Conservation (phyloP, 92 coral and sea anemone genomes). For the Virgularia gustaviana region DNA sequence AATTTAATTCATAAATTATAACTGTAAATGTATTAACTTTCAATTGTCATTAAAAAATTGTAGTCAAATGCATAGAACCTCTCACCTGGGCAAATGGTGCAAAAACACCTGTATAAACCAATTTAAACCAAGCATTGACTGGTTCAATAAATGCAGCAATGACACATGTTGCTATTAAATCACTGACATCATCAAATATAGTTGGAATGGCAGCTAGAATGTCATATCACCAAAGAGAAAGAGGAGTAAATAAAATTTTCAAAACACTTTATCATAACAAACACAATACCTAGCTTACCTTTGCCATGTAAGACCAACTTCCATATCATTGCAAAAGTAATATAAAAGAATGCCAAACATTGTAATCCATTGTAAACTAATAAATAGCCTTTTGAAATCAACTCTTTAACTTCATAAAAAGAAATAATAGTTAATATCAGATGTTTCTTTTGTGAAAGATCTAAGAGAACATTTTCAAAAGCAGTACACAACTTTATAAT, state of each 20-base stretch:
- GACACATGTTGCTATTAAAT: constrained; percentile 87
- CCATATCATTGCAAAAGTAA: constrained; percentile 29
- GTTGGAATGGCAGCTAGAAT: constrained; percentile 62
- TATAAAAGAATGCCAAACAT: constrained; percentile 51
- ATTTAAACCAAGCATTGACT: constrained; percentile 67
- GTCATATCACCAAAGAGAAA: too few relatives aligned
- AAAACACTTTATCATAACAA: not conserved
- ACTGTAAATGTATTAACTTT: too few relatives aligned
- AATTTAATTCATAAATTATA: not conserved
- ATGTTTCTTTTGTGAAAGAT: too few relatives aligned
- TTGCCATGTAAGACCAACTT: constrained; percentile 28
- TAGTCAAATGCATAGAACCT: too few relatives aligned
- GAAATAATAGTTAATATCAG: not conserved
- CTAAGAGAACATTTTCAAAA: too few relatives aligned
- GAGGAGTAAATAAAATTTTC: not conserved
- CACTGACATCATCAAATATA: constrained; percentile 80
- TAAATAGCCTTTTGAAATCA: constrained; percentile 33
- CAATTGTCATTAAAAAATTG: too few relatives aligned
- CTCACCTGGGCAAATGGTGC: constrained; percentile 85
- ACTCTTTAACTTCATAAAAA: constrained; percentile 7
- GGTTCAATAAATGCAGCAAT: constrained; percentile 89
- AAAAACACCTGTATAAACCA: constrained; percentile 72
- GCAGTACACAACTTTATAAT: too few relatives aligned
- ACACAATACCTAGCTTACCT: constrained; percentile 17
- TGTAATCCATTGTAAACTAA: constrained; percentile 44